phyloP scores from a whole-genome alignment of 2,113 vertebrate genomes.

The Drymodes brunneopygia region DNA sequence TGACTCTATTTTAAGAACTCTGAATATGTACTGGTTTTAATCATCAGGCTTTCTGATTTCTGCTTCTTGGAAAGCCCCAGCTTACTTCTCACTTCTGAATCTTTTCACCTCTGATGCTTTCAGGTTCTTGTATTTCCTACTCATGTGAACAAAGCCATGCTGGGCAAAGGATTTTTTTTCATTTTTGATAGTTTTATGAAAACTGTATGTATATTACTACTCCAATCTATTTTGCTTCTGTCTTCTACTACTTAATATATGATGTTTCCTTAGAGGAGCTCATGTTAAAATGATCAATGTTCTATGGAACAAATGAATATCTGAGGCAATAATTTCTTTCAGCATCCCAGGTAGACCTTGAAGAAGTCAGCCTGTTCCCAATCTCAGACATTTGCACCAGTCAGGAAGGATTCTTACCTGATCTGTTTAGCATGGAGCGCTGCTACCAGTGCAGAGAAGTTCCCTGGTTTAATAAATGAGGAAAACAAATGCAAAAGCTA shows the following conservation, averaged over 20 bases:
- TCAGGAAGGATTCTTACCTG: not conserved
- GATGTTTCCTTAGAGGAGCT: not conserved
- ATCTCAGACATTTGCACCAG: not conserved
- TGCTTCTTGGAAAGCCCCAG: slow-evolving; percentile 6
- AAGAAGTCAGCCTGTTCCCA: not conserved
- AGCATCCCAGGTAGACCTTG: not conserved
- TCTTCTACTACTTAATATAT: not conserved
- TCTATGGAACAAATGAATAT: not conserved
- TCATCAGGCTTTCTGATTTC: not conserved
- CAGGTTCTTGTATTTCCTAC: not conserved
- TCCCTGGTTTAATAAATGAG: not conserved
- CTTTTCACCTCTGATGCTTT: not conserved
- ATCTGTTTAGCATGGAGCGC: not conserved
- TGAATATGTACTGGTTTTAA: not conserved
- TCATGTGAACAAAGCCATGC: not conserved
- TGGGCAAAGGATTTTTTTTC: not conserved
- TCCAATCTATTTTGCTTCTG: not conserved
- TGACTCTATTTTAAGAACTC: not conserved
- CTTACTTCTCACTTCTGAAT: not conserved
- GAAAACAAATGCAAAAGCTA: not conserved
- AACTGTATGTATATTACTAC: not conserved
- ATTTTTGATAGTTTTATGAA: not conserved
- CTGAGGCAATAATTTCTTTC: not conserved
- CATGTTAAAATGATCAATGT: not conserved
- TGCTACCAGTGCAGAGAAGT: not conserved